These are phyloP conservation scores for Dynastes tityus DNA, from an alignment of 2,888 invertebrate genomes.

Conservation along the genomic window DNA sequence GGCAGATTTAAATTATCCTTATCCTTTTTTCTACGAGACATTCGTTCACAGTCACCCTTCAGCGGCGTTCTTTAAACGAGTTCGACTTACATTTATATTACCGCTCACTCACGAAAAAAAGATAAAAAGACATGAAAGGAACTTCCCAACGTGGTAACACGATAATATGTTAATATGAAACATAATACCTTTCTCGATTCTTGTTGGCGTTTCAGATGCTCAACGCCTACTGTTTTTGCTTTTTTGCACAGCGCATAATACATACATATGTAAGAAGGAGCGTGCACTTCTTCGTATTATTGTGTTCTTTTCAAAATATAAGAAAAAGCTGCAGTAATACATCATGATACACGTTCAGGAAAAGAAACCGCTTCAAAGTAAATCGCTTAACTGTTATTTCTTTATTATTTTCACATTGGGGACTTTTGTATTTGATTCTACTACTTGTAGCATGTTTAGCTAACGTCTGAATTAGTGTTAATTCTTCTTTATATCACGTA, in stretches of 20 bases:
- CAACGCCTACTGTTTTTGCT: background rate
- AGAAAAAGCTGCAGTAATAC: background rate
- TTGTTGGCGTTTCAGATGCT: constrained; percentile 19
- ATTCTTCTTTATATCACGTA: background rate
- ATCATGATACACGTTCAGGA: background rate
- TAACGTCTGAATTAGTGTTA: background rate
- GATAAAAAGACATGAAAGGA: background rate
- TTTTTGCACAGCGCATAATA: constrained; percentile 11
- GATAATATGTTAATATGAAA: constrained; percentile 5
- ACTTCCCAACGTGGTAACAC: background rate
- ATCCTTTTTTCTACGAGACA: too few species aligned
- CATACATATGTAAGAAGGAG: background rate
- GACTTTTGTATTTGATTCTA: background rate
- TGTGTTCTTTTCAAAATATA: background rate
- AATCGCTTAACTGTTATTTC: too few species aligned
- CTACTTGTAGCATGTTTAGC: background rate
- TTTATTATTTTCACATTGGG: too few species aligned
- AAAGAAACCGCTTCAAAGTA: background rate
- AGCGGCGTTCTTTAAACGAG: too few species aligned
- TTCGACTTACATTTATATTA: too few species aligned
- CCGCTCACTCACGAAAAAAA: too few species aligned
- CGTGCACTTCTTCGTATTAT: background rate
- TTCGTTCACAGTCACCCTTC: too few species aligned
- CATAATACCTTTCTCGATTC: constrained; percentile 5
- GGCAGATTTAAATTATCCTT: too few species aligned